These are phyloP conservation scores for Prenolepis imparis DNA, from an alignment of 2,888 invertebrate genomes.

Conservation along the genomic window DNA sequence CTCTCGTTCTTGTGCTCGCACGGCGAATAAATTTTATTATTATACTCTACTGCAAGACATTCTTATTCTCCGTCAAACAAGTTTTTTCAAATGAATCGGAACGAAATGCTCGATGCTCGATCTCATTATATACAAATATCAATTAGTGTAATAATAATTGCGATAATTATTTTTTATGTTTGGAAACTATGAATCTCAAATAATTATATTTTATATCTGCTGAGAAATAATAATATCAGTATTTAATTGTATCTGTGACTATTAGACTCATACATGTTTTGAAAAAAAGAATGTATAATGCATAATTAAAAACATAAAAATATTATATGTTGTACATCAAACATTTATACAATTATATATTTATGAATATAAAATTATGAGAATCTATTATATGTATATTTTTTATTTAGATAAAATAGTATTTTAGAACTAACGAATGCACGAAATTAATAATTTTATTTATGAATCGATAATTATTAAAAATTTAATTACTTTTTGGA, in stretches of 20 bases:
- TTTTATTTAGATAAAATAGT: neutral
- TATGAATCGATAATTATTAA: neutral
- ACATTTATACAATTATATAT: neutral
- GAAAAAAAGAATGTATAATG: neutral
- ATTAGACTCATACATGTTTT: neutral
- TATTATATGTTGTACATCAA: neutral
- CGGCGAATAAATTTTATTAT: conserved; percentile 56
- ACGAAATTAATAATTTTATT: neutral
- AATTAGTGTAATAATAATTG: conserved; percentile 14
- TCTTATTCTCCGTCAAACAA: conserved; percentile 25
- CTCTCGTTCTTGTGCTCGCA: conserved; percentile 7
- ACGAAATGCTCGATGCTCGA: neutral
- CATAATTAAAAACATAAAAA: neutral
- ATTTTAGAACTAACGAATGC: neutral
- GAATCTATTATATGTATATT: neutral
- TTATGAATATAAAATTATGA: neutral
- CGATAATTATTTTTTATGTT: neutral
- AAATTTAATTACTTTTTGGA: neutral
- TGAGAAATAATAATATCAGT: neutral
- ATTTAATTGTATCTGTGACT: neutral
- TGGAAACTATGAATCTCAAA: neutral
- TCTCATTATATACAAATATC: neutral
- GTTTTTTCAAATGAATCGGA: neutral
- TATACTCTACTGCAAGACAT: conserved; percentile 18
- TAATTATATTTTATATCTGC: neutral